Evolutionary conservation across 2,797 vertebrate genomes (phyloP).

Genomic region (Falco cherrug): DNA sequence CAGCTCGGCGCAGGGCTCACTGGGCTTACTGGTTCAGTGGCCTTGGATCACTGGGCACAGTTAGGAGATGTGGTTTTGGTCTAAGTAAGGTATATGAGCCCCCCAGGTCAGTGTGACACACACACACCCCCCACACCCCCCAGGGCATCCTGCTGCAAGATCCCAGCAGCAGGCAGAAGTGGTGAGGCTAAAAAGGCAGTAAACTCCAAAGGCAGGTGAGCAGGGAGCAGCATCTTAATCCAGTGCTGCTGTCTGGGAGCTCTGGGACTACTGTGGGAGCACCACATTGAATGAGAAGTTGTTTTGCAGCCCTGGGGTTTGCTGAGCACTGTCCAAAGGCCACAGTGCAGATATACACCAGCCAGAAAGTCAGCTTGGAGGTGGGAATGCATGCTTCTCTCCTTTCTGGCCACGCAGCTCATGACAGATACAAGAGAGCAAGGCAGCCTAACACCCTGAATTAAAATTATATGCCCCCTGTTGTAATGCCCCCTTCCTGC

Average conservation of each 20-base stretch:
- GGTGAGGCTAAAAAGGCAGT: background rate
- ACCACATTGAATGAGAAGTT: background rate
- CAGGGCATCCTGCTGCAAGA: background rate
- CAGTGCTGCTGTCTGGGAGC: background rate
- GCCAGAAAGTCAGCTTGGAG: background rate
- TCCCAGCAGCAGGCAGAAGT: background rate
- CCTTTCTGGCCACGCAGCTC: background rate
- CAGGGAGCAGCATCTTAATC: background rate
- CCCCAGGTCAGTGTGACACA: background rate
- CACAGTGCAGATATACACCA: too few relatives aligned
- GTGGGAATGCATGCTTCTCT: background rate
- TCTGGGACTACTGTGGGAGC: background rate
- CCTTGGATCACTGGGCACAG: background rate
- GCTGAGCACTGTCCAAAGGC: background rate
- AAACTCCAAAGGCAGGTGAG: background rate
- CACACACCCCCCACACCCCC: too few relatives aligned
- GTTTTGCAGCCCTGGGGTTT: background rate
- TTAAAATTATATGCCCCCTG: background rate
- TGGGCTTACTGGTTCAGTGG: fast-evolving
- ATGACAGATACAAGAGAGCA: background rate
- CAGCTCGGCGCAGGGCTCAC: background rate
- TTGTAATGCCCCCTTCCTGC: background rate
- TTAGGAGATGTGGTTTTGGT: background rate
- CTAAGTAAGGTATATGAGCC: background rate
- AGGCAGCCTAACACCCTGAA: background rate